Base-by-base conservation (phyloP, 1,140 invertebrate species). In the Zaprionus gabonicus region DNA sequence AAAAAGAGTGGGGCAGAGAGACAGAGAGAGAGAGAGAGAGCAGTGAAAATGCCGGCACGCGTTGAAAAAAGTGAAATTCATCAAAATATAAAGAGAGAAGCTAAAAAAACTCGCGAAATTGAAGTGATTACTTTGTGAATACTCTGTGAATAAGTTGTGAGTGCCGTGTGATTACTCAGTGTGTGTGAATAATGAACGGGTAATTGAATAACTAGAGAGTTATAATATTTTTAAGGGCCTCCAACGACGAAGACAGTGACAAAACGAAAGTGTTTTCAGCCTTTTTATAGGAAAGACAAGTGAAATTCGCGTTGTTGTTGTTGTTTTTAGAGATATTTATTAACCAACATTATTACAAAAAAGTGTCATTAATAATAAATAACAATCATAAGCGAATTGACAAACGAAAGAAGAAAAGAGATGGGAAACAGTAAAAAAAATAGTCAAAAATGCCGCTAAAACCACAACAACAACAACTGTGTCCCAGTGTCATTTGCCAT, bases 1-100 rank as follows among this genome's bases (percentile, higher is more conserved):
- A 51, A 57, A 64, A 31, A 25, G 28, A 55, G 31, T 25, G 23
- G 6, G 46, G 34, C 64, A 59, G 65, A 67, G 59, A 59, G 17
- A 36, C 36, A 60, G 70, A 59, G 65, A 67, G 59, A 59, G 17
- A 36, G 44, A 60, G 38, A 68, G 64, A 73, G 66, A 46, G 20
- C 12, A 51, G 20, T 27, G 49, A 28, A 78, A 86, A 74, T 80
- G 69, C 66, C 66, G 63, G 74, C 77, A 82, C 82, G 82, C 85
- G 64, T 68, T 46, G 36, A 59, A 78, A 86, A 86, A 87, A 86
- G 84, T 86, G 82, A 85, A 85, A 85, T 73, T 71, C 31, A 36
- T 34, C 9, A 65, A 56, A 53, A 41, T 46, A 58, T 27, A 27
- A 27, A 41, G 10, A 25, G 7, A 44, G 10, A 44, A 23, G 28